A percentile compares a stretch with the other conserved stretches of the same genome.
These are phyloP conservation scores for Aythya fuligula DNA, from an alignment of 2,797 vertebrate genomes.

Conservation along the genomic window DNA sequence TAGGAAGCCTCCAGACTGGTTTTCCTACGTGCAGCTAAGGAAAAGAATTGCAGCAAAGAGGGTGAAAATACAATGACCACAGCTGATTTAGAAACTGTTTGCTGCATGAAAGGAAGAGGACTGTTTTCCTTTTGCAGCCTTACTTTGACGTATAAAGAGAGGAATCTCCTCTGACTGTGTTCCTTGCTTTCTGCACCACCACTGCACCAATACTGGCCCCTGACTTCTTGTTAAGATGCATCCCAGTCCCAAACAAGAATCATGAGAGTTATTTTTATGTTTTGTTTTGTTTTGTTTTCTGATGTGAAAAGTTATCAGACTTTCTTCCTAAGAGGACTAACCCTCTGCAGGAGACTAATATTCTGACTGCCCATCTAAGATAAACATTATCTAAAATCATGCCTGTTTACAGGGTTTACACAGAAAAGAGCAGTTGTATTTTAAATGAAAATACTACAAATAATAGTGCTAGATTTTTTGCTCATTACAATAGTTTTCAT, in stretches of 20 bases:
- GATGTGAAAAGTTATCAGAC: background rate
- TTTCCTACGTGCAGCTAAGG: background rate
- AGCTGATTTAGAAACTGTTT: slow-evolving; percentile 1
- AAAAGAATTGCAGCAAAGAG: background rate
- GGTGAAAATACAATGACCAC: background rate
- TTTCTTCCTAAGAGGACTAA: background rate
- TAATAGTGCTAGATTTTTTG: background rate
- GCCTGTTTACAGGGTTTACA: background rate
- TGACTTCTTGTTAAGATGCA: background rate
- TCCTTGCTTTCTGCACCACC: background rate
- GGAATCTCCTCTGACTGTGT: background rate
- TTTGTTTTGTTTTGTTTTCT: background rate
- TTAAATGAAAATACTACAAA: background rate
- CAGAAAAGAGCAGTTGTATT: background rate
- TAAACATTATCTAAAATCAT: background rate
- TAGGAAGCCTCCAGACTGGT: background rate
- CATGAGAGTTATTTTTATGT: background rate
- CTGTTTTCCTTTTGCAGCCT: background rate
- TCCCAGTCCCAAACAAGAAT: background rate
- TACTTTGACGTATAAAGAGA: background rate
- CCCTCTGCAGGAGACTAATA: background rate
- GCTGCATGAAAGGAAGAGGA: background rate
- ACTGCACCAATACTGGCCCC: background rate
- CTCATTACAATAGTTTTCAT: background rate
- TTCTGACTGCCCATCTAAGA: background rate